phyloP scores from a whole-genome alignment of 2,113 vertebrate species.

The Trogon surrucura region DNA sequence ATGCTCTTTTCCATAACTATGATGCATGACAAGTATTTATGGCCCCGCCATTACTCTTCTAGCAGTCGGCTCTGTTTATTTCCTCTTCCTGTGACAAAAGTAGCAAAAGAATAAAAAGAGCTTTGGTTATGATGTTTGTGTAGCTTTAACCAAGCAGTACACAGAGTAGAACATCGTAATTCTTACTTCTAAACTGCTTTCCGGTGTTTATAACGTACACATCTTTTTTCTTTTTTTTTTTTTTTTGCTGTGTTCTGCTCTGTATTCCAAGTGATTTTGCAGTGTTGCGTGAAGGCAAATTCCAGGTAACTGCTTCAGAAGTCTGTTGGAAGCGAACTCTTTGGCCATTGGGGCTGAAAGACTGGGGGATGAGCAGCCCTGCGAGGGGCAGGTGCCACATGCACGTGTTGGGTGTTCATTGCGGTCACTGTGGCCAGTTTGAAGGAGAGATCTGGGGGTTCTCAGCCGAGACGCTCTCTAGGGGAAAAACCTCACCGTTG shows the following conservation, averaged over 20 bases:
- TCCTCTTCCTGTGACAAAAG: not conserved
- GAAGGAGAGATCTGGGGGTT: not conserved
- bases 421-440: not conserved
- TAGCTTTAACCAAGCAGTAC: not conserved
- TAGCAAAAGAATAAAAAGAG: not conserved
- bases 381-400: not conserved
- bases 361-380: not conserved
- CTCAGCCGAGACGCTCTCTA: not conserved
- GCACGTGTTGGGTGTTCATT: not conserved
- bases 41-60: not conserved
- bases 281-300: not conserved
- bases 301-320: slow-evolving; percentile 31
- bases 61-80: not conserved
- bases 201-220: not conserved
- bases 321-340: not conserved
- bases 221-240: not conserved
- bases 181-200: not conserved
- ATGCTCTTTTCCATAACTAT: not conserved
- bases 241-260: not conserved
- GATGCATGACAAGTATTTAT: not conserved
- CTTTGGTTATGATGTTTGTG: not conserved
- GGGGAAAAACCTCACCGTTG: not conserved
- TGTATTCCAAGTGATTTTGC: slow-evolving; percentile 4
- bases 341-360: not conserved
- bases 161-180: not conserved